A percentile compares a stretch with the other conserved stretches of the same genome.
Conservation (phyloP, 2,113 vertebrate species). For the Dicaeum eximium region DNA sequence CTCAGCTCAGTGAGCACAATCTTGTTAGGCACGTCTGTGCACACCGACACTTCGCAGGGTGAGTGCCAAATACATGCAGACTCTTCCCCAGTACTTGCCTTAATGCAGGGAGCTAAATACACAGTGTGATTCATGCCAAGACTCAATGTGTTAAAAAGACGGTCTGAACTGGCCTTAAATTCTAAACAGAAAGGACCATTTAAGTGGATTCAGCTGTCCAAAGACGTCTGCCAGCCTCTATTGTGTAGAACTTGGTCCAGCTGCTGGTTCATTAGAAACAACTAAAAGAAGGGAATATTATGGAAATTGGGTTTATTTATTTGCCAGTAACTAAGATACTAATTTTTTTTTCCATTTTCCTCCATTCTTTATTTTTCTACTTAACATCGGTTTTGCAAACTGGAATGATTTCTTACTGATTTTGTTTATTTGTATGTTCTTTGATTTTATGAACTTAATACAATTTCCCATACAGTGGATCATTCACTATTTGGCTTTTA, state of each 20-base stretch:
- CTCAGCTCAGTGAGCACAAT: not conserved
- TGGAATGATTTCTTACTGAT: not conserved
- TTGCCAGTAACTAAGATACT: not conserved
- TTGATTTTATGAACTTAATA: not conserved
- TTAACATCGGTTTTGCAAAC: not conserved
- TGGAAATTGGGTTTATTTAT: not conserved
- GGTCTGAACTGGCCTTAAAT: constrained; percentile 19
- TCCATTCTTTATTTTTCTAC: not conserved
- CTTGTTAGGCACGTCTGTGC: not conserved
- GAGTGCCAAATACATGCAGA: not conserved
- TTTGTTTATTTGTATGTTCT: not conserved
- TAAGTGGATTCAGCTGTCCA: constrained; percentile 48
- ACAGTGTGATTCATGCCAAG: not conserved
- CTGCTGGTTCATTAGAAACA: constrained; percentile 27
- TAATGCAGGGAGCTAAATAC: not conserved
- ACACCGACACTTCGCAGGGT: not conserved
- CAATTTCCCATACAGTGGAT: not conserved
- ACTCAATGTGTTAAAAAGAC: constrained; percentile 19
- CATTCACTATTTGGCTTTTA: not conserved
- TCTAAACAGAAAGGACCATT: not conserved
- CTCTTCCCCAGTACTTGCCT: not conserved
- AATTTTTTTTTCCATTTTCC: not conserved
- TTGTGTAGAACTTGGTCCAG: not conserved
- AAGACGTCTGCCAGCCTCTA: not conserved
- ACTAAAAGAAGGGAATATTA: not conserved